These are phyloP conservation scores for Orthosia gothica DNA, from an alignment of 2,888 invertebrate genomes.

Conservation along the genomic window DNA sequence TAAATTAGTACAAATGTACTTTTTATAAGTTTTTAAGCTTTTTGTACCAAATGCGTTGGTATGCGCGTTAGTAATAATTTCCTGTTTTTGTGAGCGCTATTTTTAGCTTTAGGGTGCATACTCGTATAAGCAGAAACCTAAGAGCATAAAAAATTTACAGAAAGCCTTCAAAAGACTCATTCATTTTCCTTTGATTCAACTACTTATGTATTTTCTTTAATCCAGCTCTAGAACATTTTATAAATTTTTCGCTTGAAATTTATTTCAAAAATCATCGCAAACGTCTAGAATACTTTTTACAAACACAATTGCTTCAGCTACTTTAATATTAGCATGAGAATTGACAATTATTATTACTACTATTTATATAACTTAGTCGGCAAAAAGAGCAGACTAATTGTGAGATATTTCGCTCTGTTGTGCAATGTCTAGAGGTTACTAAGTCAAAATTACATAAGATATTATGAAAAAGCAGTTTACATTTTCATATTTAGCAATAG, in stretches of 20 bases:
- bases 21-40: no score
- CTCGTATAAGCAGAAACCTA: not conserved
- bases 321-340: conserved; percentile 33
- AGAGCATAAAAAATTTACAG: not conserved
- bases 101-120: conserved; percentile 4
- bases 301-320: not conserved
- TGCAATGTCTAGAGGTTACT: conserved; percentile 20
- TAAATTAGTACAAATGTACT: conserved; percentile 40
- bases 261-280: not conserved
- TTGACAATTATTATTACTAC: conserved; percentile 19
- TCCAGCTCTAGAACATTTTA: not conserved
- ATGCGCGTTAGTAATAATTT: conserved; percentile 17
- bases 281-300: not conserved
- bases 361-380: conserved; percentile 14
- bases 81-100: conserved; percentile 2
- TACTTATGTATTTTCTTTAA: no score
- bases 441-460: conserved; percentile 3
- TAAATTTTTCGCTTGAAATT: not conserved
- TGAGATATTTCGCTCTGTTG: conserved; percentile 21
- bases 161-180: not conserved
- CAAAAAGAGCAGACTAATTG: conserved; percentile 25
- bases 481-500: not conserved
- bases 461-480: not conserved
- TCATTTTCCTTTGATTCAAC: no score
- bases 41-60: conserved; percentile 15